These are phyloP conservation scores for Paramacrobiotus metropolitanus DNA, from an alignment of 1,140 invertebrate genomes.

Conservation along the genomic window DNA sequence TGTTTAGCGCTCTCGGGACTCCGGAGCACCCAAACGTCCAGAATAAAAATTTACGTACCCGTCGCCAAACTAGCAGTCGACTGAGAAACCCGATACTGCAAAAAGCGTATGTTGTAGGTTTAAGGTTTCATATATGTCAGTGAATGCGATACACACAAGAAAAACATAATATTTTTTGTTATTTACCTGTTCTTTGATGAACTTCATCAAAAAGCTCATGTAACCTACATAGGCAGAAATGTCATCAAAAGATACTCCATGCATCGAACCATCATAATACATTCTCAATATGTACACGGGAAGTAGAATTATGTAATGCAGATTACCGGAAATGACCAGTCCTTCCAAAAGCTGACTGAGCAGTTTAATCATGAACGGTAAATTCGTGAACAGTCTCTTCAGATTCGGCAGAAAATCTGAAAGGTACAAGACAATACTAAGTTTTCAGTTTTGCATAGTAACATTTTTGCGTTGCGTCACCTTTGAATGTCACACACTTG, in stretches of 20 bases:
- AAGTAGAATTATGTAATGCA: too few relatives aligned
- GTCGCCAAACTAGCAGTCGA: not conserved
- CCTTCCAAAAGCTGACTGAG: not conserved
- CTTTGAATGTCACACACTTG: not conserved
- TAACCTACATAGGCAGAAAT: too few relatives aligned
- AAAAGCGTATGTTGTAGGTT: not conserved
- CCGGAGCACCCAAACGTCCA: too few relatives aligned
- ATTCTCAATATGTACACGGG: too few relatives aligned
- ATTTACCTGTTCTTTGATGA: not conserved
- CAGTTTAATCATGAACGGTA: not conserved
- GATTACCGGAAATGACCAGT: not conserved
- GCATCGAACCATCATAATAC: too few relatives aligned
- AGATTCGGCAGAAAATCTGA: not conserved
- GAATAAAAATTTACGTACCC: not conserved
- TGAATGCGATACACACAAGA: not conserved
- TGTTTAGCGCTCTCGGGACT: not conserved
- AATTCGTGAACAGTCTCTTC: not conserved
- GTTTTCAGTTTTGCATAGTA: not conserved
- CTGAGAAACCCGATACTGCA: not conserved
- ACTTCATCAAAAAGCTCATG: not conserved
- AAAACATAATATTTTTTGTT: too few relatives aligned
- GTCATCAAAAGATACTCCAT: too few relatives aligned
- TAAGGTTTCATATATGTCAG: too few relatives aligned
- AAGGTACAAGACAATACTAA: too few relatives aligned
- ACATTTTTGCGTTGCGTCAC: not conserved